Conservation (phyloP, 1,140 invertebrate genomes). For the Hypothenemus hampei region DNA sequence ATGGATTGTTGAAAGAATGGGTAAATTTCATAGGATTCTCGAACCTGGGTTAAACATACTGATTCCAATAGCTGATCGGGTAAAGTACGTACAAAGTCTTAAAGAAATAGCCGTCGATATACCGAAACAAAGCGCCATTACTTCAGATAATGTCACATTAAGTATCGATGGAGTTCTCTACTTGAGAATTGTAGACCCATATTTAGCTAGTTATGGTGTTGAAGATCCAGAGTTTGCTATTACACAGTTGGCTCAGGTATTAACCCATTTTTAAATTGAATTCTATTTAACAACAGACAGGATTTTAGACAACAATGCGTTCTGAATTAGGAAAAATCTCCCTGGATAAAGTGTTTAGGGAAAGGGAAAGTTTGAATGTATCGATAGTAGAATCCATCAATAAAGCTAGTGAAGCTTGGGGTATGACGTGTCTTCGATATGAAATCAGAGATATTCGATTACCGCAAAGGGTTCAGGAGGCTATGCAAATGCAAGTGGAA, state of each 20-base stretch:
- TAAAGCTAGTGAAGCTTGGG: constrained; percentile 97
- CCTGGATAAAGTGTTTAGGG: constrained; percentile 95
- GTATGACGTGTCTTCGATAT: constrained; percentile 94
- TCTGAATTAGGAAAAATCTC: constrained; percentile 97
- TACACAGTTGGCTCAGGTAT: constrained; percentile 87
- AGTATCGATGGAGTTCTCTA: constrained; percentile 97
- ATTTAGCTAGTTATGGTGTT: constrained; percentile 94
- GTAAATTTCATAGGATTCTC: constrained; percentile 88
- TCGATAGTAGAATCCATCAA: constrained; percentile 96
- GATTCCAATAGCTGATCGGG: constrained; percentile 85
- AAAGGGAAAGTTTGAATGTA: constrained; percentile 94
- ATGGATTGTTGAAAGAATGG: constrained; percentile 99
- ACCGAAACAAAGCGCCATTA: constrained; percentile 97
- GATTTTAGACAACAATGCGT: constrained; percentile 84
- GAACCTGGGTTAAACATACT: constrained; percentile 93
- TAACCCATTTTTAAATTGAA: not conserved
- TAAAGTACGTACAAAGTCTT: constrained; percentile 97
- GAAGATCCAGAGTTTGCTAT: constrained; percentile 99
- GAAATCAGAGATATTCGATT: constrained; percentile 96
- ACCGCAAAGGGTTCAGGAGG: constrained; percentile 90
- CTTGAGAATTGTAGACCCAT: constrained; percentile 89
- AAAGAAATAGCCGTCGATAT: constrained; percentile 99
- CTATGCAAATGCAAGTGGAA: constrained; percentile 99
- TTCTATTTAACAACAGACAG: not conserved
- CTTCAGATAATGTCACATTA: constrained; percentile 94